Conservation (phyloP, 2,113 vertebrate species). For the Cryptoleucopteryx plumbea region DNA sequence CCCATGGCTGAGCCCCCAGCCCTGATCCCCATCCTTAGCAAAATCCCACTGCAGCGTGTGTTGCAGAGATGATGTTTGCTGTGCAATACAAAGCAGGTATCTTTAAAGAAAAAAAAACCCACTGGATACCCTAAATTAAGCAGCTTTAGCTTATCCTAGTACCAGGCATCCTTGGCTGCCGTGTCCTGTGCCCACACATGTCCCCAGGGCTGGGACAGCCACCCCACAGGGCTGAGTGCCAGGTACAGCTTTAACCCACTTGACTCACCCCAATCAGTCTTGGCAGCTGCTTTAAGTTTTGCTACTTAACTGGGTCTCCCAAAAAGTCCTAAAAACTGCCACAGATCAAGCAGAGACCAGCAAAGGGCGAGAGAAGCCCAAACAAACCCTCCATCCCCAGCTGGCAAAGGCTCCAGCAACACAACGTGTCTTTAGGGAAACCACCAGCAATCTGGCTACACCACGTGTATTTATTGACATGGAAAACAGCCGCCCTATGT, state of each 20-base stretch:
- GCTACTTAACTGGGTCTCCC: neutral
- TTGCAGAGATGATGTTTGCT: neutral
- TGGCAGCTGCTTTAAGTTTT: neutral
- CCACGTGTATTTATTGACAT: neutral
- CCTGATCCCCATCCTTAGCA: neutral
- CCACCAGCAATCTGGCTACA: neutral
- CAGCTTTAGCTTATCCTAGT: neutral
- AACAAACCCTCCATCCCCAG: neutral
- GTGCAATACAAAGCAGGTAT: neutral
- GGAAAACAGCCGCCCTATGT: neutral
- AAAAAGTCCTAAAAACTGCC: neutral
- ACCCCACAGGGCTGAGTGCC: neutral
- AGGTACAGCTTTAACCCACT: neutral
- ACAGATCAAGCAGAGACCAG: neutral
- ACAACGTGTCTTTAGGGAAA: neutral
- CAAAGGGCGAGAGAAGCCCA: neutral
- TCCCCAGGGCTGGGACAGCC: neutral
- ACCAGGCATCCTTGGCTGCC: neutral
- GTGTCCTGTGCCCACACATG: neutral
- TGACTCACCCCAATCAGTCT: neutral
- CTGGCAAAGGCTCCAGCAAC: neutral
- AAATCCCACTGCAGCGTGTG: accelerated
- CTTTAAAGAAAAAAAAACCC: neutral
- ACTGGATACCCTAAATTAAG: neutral
- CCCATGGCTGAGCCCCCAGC: neutral